Evolutionary conservation across 2,888 invertebrate species (phyloP).

Genomic region (Hoplodrina ambigua): DNA sequence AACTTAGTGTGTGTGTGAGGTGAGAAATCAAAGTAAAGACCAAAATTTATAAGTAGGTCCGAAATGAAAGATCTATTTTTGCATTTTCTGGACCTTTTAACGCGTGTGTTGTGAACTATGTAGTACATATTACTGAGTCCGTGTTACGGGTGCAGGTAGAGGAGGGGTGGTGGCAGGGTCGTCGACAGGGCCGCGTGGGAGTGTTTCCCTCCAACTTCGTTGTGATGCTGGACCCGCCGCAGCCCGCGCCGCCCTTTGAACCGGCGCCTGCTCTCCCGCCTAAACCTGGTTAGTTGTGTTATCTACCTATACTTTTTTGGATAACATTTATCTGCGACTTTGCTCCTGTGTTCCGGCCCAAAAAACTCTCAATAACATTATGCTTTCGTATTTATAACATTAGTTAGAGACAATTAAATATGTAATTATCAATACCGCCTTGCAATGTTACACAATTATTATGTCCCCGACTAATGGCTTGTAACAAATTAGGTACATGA

Average conservation of each 20-base stretch:
- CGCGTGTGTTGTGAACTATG: neutral
- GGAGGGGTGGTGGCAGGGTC: constrained; percentile 97
- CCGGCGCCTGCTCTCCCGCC: constrained; percentile 93
- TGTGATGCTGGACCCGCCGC: constrained; percentile 90
- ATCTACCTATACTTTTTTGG: neutral
- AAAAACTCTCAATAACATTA: no score
- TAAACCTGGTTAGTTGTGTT: constrained; percentile 92
- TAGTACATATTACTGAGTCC: constrained; percentile 9
- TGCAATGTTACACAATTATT: no score
- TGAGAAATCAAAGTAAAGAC: constrained; percentile 32
- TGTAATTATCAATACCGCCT: no score
- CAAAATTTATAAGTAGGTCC: neutral
- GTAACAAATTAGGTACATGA: no score
- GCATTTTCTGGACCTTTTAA: neutral
- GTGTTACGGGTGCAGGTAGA: constrained; percentile 85
- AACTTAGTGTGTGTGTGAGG: neutral
- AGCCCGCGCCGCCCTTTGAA: constrained; percentile 78
- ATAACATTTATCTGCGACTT: neutral
- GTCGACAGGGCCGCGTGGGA: constrained; percentile 94
- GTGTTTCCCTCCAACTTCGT: constrained; percentile 99
- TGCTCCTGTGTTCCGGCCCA: neutral
- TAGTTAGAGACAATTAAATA: no score
- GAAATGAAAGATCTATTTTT: neutral
- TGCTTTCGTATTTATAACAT: no score
- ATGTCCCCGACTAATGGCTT: no score